phyloP scores from a whole-genome alignment of 2,797 vertebrate species.

The Paedocypris micromegethes region DNA sequence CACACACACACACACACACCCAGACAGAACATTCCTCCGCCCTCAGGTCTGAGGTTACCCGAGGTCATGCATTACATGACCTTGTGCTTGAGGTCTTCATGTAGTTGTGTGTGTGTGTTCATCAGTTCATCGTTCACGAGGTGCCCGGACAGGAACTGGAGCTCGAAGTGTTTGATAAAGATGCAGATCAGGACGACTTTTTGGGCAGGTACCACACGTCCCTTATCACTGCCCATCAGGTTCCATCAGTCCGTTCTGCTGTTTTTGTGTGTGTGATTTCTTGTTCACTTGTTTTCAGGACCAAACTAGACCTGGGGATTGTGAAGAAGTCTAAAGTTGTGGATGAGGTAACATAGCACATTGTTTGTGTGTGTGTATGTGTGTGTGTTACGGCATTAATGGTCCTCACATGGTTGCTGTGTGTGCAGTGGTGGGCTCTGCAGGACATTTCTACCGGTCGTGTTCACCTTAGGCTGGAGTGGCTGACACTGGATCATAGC shows the following conservation, averaged over 20 bases:
- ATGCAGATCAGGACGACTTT: constrained; percentile 91
- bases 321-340: constrained; percentile 75
- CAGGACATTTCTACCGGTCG: constrained; percentile 76
- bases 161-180: constrained; percentile 92
- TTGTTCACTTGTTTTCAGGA: constrained; percentile 56
- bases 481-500: constrained; percentile 73
- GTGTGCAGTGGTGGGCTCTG: constrained; percentile 79
- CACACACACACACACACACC: no score
- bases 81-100: not conserved
- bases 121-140: constrained; percentile 78
- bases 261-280: not conserved
- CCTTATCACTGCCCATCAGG: constrained; percentile 20
- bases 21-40: no score
- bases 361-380: not conserved
- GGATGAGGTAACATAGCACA: constrained; percentile 73
- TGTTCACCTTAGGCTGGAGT: constrained; percentile 83
- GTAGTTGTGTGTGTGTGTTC: not conserved
- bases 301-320: constrained; percentile 83
- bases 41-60: no score
- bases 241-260: not conserved
- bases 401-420: not conserved
- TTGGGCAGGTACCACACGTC: constrained; percentile 91
- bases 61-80: no score
- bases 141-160: constrained; percentile 92
- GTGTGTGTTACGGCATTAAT: no score